Evolutionary conservation across 2,888 invertebrate species (phyloP).

Genomic region (Autographa pulchrina): DNA sequence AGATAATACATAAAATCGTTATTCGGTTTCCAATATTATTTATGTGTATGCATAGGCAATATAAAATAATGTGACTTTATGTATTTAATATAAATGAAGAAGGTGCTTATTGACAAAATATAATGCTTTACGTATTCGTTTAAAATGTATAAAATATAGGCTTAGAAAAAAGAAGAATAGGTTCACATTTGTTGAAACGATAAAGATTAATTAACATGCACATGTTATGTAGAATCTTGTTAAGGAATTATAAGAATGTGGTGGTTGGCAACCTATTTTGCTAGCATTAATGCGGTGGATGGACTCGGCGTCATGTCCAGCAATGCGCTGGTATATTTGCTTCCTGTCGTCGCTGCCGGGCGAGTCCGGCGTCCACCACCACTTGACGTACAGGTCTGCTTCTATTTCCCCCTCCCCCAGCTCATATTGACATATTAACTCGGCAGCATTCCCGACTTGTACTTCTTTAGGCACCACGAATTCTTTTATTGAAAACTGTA

Average conservation of each 20-base stretch:
- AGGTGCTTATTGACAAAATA: too few relatives aligned
- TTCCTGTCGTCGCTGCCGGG: conserved; percentile 60
- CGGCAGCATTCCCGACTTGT: conserved; percentile 69
- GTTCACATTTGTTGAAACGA: too few relatives aligned
- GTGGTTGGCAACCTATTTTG: too few relatives aligned
- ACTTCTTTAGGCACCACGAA: conserved; percentile 75
- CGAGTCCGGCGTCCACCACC: conserved; percentile 77
- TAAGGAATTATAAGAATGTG: too few relatives aligned
- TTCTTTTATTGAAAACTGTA: conserved; percentile 76
- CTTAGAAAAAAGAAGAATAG: too few relatives aligned
- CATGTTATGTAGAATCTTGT: too few relatives aligned
- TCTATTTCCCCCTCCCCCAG: conserved; percentile 61
- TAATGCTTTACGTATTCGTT: too few relatives aligned
- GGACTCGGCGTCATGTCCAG: conserved; percentile 56
- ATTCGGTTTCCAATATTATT: not conserved
- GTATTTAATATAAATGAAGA: too few relatives aligned
- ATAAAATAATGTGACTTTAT: too few relatives aligned
- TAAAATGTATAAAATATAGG: too few relatives aligned
- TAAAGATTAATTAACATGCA: too few relatives aligned
- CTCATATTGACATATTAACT: conserved; percentile 72
- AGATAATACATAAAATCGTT: conserved; percentile 18
- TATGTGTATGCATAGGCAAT: too few relatives aligned
- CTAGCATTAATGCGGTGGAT: conserved; percentile 54
- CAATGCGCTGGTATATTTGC: conserved; percentile 76
- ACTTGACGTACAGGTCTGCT: conserved; percentile 72